Percentiles rank a stretch among this genome's conserved stretches.
Evolutionary conservation across 2,888 invertebrate genomes (phyloP).

Genomic region (Hemistola chrysoprasaria): DNA sequence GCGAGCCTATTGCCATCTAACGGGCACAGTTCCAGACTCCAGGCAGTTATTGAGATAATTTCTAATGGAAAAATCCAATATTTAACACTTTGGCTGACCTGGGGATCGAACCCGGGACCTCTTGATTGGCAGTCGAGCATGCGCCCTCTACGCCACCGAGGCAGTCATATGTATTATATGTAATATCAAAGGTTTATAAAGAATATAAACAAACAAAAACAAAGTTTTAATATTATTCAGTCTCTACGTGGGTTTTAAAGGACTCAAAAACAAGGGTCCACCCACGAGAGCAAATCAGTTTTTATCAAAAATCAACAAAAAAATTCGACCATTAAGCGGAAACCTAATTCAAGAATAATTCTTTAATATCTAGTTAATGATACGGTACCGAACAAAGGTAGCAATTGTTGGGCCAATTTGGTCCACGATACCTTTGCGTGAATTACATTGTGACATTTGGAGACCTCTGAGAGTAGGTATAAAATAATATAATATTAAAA

Average conservation of each 20-base stretch:
- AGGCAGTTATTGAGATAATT: too few species aligned
- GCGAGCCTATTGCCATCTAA: too few species aligned
- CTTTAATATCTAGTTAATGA: constrained; percentile 64
- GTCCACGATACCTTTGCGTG: constrained; percentile 14
- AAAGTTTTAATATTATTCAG: constrained; percentile 27
- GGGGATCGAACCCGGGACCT: too few species aligned
- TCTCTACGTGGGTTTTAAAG: constrained; percentile 7
- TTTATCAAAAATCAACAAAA: constrained; percentile 25
- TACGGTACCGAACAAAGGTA: constrained; percentile 35
- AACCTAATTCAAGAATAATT: constrained; percentile 54
- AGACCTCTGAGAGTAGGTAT: background rate
- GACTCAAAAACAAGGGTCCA: constrained; percentile 26
- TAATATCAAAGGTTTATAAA: too few species aligned
- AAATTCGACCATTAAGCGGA: constrained; percentile 41
- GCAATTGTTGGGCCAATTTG: constrained; percentile 29
- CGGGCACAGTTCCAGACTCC: too few species aligned
- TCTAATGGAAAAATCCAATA: too few species aligned
- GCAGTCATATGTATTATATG: too few species aligned
- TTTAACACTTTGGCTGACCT: too few species aligned
- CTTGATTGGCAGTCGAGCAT: too few species aligned
- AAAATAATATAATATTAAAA: background rate
- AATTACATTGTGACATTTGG: constrained; percentile 24
- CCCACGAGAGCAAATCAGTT: constrained; percentile 36
- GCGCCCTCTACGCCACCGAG: too few species aligned
- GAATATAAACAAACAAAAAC: background rate